A percentile compares a stretch with the other conserved stretches of the same genome.
phyloP scores from a whole-genome alignment of 2,888 invertebrate genomes.

The Alsophila aescularia region DNA sequence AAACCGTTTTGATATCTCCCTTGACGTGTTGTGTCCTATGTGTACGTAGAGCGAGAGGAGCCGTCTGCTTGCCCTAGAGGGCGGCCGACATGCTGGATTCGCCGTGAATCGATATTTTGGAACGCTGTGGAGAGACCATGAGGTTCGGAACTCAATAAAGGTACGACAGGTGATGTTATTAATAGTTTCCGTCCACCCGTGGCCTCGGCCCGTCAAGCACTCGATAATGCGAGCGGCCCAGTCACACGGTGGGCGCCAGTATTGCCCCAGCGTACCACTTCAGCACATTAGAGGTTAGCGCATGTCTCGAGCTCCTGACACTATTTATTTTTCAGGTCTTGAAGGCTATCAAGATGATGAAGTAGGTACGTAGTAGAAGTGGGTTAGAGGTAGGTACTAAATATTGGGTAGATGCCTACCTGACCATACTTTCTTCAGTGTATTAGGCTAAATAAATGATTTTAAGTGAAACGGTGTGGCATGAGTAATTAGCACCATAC shows the following conservation, averaged over 20 bases:
- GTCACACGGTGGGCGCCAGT: constrained; percentile 62
- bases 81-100: constrained; percentile 83
- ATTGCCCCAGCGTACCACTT: constrained; percentile 19
- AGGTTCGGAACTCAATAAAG: constrained; percentile 78
- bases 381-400: not conserved
- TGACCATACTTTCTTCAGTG: too few species aligned
- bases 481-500: too few species aligned
- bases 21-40: constrained; percentile 83
- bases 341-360: constrained; percentile 3
- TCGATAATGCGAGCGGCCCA: constrained; percentile 33
- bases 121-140: constrained; percentile 79
- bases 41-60: constrained; percentile 80
- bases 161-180: constrained; percentile 72
- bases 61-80: constrained; percentile 82
- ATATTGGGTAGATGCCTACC: too few species aligned
- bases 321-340: constrained; percentile 22
- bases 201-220: constrained; percentile 33
- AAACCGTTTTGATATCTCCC: constrained; percentile 82
- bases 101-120: constrained; percentile 84
- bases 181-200: constrained; percentile 48
- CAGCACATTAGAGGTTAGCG: constrained; percentile 29
- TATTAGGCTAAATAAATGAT: too few species aligned
- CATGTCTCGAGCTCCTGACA: constrained; percentile 18
- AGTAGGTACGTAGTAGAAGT: not conserved
- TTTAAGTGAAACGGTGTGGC: too few species aligned